Evolutionary conservation across 2,113 vertebrate species (phyloP).

Genomic region (Rafetus swinhoei): DNA sequence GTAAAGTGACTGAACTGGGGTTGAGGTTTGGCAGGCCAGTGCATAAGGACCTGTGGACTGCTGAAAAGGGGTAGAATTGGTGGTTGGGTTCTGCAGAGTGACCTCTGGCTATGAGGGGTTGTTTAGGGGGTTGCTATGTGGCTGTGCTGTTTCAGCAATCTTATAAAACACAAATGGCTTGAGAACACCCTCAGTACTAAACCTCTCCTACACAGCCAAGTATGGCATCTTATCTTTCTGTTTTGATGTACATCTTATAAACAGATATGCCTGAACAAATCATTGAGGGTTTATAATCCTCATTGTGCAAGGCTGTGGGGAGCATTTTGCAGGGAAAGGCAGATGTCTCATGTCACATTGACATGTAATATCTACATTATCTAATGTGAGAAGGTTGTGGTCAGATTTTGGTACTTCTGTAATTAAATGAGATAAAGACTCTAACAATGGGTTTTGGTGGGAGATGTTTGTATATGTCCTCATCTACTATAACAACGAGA

Average conservation of each 20-base stretch:
- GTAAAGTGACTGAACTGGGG: background rate
- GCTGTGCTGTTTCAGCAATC: constrained; percentile 35
- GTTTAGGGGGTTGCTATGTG: background rate
- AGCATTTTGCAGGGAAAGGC: background rate
- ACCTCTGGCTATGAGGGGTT: background rate
- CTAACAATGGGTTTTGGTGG: background rate
- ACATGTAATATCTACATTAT: no score
- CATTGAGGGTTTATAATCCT: background rate
- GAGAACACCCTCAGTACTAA: background rate
- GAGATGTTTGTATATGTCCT: no score
- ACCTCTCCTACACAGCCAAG: background rate
- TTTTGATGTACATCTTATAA: background rate
- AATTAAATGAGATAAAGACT: background rate
- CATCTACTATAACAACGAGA: no score
- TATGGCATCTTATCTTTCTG: no score
- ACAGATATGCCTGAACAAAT: background rate
- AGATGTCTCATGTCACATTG: background rate
- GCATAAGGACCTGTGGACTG: background rate
- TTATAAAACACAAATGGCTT: constrained; percentile 40
- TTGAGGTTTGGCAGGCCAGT: background rate
- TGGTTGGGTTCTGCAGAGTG: background rate
- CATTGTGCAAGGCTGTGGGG: background rate
- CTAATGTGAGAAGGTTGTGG: background rate
- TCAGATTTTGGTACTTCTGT: background rate
- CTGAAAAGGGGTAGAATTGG: background rate